Evolutionary conservation across 2,113 vertebrate species (phyloP).

Genomic region (Thalassoma bifasciatum): DNA sequence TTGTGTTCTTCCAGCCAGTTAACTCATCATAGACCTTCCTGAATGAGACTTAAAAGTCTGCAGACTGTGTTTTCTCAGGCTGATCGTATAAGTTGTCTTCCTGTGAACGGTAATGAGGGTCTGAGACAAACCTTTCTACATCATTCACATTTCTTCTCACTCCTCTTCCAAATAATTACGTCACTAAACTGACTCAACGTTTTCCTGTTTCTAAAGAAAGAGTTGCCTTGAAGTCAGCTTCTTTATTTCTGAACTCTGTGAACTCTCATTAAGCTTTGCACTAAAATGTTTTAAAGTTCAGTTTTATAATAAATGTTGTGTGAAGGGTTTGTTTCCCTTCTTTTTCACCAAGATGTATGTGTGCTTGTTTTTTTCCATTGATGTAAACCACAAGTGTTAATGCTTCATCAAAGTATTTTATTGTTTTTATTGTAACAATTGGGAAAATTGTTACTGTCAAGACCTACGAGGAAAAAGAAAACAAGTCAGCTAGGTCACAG

Average conservation of each 20-base stretch:
- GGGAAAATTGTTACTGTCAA: not conserved
- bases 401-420: constrained; percentile 43
- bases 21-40: too few species aligned
- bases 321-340: not conserved
- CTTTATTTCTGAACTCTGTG: not conserved
- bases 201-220: not conserved
- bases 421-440: constrained; percentile 42
- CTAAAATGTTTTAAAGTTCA: not conserved
- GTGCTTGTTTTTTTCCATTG: constrained; percentile 12
- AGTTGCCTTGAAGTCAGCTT: too few species aligned
- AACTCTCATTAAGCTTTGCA: not conserved
- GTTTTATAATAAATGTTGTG: constrained; percentile 25
- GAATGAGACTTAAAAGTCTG: not conserved
- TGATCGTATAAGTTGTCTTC: not conserved
- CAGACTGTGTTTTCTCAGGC: not conserved
- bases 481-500: too few species aligned
- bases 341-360: not conserved
- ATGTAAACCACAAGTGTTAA: not conserved
- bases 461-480: constrained; percentile 16
- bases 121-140: not conserved
- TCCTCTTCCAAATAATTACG: not conserved
- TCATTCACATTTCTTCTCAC: too few species aligned
- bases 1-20: too few species aligned
- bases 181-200: not conserved
- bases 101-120: not conserved